Conservation (phyloP, 2,888 invertebrate species). For the Unio delphinus region DNA sequence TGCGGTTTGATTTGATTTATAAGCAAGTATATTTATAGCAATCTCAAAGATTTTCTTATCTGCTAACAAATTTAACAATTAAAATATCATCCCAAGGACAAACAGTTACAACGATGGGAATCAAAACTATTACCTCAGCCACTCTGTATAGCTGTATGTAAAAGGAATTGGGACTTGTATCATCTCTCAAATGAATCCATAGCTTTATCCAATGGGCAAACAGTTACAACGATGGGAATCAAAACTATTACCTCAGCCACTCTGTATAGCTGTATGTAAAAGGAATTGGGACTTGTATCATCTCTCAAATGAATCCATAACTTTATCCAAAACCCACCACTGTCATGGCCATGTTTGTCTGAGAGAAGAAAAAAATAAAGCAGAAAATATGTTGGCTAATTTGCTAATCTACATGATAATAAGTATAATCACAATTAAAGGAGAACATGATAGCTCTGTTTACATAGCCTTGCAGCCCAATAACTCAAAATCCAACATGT, state of each 20-base stretch:
- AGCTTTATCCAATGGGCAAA: slow-evolving; percentile 34
- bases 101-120: not conserved
- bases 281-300: slow-evolving; percentile 32
- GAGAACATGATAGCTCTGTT: too few relatives aligned
- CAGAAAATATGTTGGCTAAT: not conserved
- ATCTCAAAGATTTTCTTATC: too few relatives aligned
- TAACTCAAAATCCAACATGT: not conserved
- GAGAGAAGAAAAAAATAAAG: not conserved
- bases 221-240: not conserved
- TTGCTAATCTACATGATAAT: too few relatives aligned
- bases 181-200: slow-evolving; percentile 47
- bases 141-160: slow-evolving; percentile 41
- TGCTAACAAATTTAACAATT: too few relatives aligned
- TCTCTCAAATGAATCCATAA: slow-evolving; percentile 49
- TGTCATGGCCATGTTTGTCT: slow-evolving; percentile 36
- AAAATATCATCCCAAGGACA: too few relatives aligned
- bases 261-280: slow-evolving; percentile 40
- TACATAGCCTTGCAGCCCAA: too few relatives aligned
- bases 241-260: slow-evolving; percentile 35
- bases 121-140: slow-evolving; percentile 30
- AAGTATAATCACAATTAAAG: too few relatives aligned
- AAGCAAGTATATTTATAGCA: too few relatives aligned
- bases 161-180: slow-evolving; percentile 35
- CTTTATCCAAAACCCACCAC: slow-evolving; percentile 49
- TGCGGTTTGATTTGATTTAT: too few relatives aligned